Percentiles rank a stretch among this genome's conserved stretches.
Conservation (phyloP, 2,888 invertebrate genomes). For the Rutpela maculata region DNA sequence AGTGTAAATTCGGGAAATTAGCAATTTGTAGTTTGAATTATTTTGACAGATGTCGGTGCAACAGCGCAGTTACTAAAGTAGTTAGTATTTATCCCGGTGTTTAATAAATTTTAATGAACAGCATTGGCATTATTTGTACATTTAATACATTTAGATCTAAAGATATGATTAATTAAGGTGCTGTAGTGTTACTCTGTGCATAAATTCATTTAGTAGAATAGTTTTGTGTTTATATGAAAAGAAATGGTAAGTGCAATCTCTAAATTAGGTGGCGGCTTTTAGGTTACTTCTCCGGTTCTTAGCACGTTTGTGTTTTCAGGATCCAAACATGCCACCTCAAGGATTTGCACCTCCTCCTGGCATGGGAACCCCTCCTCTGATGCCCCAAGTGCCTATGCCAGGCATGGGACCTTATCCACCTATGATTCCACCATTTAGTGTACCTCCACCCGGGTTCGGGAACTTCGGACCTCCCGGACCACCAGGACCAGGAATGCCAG, state of each 20-base stretch:
- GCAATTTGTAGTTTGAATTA: too few relatives aligned
- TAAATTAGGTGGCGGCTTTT: neutral
- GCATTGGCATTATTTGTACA: too few relatives aligned
- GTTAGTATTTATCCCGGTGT: too few relatives aligned
- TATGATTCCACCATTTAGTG: conserved; percentile 84
- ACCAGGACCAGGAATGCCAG: conserved; percentile 76
- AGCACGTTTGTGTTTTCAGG: conserved; percentile 47
- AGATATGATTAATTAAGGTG: neutral
- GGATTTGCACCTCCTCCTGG: conserved; percentile 72
- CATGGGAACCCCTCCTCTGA: conserved; percentile 74
- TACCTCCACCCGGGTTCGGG: conserved; percentile 85
- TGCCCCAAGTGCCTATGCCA: conserved; percentile 74
- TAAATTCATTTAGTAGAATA: neutral
- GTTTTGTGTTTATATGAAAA: neutral
- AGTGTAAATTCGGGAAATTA: too few relatives aligned
- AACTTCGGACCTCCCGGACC: conserved; percentile 82
- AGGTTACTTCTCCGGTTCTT: conserved; percentile 20
- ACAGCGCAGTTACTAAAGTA: too few relatives aligned
- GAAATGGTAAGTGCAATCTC: conserved; percentile 22
- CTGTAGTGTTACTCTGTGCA: neutral
- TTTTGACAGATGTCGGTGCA: too few relatives aligned
- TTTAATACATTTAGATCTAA: neutral
- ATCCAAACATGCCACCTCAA: conserved; percentile 68
- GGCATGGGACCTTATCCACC: conserved; percentile 75
- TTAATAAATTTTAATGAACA: too few relatives aligned